Conservation (phyloP, 1,140 invertebrate genomes). For the Scaptomyza graminum region DNA sequence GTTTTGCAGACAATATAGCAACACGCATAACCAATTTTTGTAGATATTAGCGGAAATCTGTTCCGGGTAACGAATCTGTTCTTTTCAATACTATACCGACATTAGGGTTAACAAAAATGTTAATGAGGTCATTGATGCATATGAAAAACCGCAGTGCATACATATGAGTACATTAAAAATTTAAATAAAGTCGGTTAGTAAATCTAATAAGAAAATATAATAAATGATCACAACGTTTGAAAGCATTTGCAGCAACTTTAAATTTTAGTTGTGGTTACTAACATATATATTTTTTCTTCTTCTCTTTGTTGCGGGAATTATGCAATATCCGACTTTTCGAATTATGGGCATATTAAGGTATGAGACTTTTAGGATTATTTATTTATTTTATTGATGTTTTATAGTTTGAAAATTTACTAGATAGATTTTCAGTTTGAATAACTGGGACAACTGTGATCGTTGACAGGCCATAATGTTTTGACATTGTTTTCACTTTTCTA, state of each 20-base stretch:
- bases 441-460: slow-evolving; percentile 9
- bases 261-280: slow-evolving; percentile 59
- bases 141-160: no score
- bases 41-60: no score
- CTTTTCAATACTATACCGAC: no score
- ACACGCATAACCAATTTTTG: no score
- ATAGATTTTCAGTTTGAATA: slow-evolving; percentile 15
- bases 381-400: slow-evolving; percentile 24
- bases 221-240: slow-evolving; percentile 61
- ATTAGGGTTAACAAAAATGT: no score
- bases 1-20: no score
- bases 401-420: slow-evolving; percentile 29
- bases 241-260: slow-evolving; percentile 57
- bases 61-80: no score
- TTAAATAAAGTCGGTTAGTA: no score
- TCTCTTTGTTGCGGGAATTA: slow-evolving; percentile 43
- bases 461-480: slow-evolving; percentile 22
- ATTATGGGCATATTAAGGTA: slow-evolving; percentile 30
- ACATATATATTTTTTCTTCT: slow-evolving; percentile 33
- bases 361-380: slow-evolving; percentile 39
- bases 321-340: slow-evolving; percentile 53
- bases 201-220: no score
- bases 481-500: slow-evolving; percentile 62
- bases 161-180: no score
- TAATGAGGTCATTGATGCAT: no score